Base-by-base conservation (phyloP, 2,888 invertebrate species). In the Carterocephalus palaemon region DNA sequence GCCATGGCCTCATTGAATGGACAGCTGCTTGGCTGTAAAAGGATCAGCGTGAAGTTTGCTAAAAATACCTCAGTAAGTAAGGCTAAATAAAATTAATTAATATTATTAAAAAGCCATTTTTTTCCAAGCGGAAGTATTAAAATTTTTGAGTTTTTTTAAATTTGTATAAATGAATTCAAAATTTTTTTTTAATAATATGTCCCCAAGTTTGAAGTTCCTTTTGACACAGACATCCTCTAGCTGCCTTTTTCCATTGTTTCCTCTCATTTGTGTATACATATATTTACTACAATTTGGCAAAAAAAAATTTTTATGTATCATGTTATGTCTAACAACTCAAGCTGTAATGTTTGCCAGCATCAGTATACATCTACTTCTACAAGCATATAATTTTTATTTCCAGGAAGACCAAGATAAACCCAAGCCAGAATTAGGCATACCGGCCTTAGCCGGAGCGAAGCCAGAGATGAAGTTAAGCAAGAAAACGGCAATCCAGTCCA, bases 401-500 rank as follows among this genome's bases (percentile, higher is more conserved):
- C 57, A 95, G 94, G 93, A 93, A 54, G 94, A 94, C 47, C 84
- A 92, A 54, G 92, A 93, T 26, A 93, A 91, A 64, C 90, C 92
- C 1, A 94, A 93, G 68, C 91, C 92, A 22, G 91, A 92, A 67
- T 78, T 95, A 24, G 91, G 92, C 38, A 94, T 95, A 55, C 92
- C 95, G 13, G 95, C 92, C 0, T 68, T 95, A 50, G 92, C 93
- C 0, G 92, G 93, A 37, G 88, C 89, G 0, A 88, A 88, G 29
- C 88, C 83, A 2, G 86, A 91, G 63, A 62, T 85, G 1, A 92
- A 91, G 75, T 77, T 92, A 2, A 95, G 95, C 68, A 91, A 92
- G 60, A 90, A 92, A 64, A 92, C 92, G 4, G 93, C 95, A 42
- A 96, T 96, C 54, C 93, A 93, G 66, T 95, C 95, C 0, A 96